phyloP scores from a whole-genome alignment of 2,113 vertebrate genomes.

The Pardalotus punctatus region DNA sequence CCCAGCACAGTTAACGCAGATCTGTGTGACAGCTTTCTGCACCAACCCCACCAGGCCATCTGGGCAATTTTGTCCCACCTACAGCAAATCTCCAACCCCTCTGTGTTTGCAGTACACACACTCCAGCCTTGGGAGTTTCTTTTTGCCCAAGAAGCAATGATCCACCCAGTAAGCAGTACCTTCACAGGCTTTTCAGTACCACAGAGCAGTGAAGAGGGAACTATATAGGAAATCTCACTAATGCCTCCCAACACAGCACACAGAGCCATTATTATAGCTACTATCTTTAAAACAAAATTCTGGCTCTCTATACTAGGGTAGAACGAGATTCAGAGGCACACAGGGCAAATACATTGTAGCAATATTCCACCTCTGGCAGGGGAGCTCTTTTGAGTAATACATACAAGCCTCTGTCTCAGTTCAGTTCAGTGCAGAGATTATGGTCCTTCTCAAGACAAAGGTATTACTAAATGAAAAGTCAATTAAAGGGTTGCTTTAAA shows the following conservation, averaged over 20 bases:
- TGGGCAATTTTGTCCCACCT: not conserved
- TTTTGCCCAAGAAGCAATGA: not conserved
- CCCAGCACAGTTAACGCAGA: not conserved
- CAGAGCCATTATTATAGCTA: not conserved
- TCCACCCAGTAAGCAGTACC: fast-evolving
- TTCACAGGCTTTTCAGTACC: not conserved
- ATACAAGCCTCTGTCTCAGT: not conserved
- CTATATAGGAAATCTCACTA: not conserved
- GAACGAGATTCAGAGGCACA: not conserved
- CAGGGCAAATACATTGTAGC: not conserved
- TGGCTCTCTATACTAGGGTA: not conserved
- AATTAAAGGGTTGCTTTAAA: not conserved
- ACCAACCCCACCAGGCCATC: fast-evolving
- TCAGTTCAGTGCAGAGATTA: not conserved
- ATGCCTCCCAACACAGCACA: fast-evolving
- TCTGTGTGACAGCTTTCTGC: not conserved
- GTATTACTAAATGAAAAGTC: not conserved
- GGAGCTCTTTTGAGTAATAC: fast-evolving
- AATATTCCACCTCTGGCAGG: not conserved
- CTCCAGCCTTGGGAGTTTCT: not conserved
- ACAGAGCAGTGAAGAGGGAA: not conserved
- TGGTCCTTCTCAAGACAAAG: not conserved
- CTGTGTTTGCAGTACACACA: fast-evolving
- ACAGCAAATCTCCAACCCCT: not conserved
- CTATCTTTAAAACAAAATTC: not conserved